Base-by-base conservation (phyloP, 2,888 invertebrate species). In the Drosophila monieri region DNA sequence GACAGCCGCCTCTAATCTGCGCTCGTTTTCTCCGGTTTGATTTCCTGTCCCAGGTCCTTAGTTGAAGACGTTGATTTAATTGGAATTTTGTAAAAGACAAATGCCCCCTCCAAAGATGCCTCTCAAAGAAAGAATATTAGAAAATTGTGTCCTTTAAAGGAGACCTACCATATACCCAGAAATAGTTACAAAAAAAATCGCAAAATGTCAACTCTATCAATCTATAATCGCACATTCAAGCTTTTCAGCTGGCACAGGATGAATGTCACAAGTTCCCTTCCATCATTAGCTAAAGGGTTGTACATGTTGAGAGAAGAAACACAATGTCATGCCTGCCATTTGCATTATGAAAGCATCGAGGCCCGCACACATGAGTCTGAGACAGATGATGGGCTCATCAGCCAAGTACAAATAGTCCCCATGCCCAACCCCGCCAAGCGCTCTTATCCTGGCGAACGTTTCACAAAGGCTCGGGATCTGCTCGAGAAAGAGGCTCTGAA, bases 271-370 rank as follows among this genome's bases (percentile, higher is more conserved):
- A 66, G 69, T 27, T 71, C 67, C 74, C 61, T 73, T 73, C 78
- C 71, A 86, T 80, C 80, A 81, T 84, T 81, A 84, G 74, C 69
- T 85, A 87, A 81, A 81, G 87, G 80, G 81, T 87, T 86, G 78
- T 67, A 76, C 67, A 66, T 57, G n/a, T n/a, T n/a, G 78, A 70
- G 76, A 80, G 74, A 67, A 86, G n/a, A 84, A 84, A 86, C 78
- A 80, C 74, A 76, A 70, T 85, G 74, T 81, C 87, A 87, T 81
- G 72, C 51, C 69, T 57, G 85, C 66, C 76, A 81, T 78, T 80
- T 85, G 85, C 81, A 73, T 84, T 81, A 60, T 57, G 51, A 67
- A 18, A 47, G 58, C 27, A 35, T 46, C 37, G 39, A 58, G 49
- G 48, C 61, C 55, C 43, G 62, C 51, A 39, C 41, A 59, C 62